A percentile compares a stretch with the other conserved stretches of the same genome.
Evolutionary conservation across 2,113 vertebrate species (phyloP).

Genomic region (Pseudopodoces humilis): DNA sequence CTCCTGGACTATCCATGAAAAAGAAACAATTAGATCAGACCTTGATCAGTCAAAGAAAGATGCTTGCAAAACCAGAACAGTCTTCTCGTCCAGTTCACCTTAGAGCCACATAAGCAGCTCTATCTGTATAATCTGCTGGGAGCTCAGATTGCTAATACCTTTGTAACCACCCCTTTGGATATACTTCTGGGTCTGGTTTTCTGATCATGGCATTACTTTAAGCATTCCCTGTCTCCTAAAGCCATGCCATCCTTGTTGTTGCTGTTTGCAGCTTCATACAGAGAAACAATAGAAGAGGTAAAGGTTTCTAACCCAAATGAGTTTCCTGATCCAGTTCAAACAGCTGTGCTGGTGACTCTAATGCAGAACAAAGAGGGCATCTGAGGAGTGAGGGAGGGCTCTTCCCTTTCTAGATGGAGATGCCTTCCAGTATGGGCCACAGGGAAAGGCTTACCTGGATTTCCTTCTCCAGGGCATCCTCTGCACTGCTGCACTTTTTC

Average conservation of each 20-base stretch:
- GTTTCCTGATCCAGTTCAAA: neutral
- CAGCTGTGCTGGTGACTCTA: neutral
- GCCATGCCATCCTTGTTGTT: neutral
- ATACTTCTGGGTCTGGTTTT: neutral
- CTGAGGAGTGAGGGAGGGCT: neutral
- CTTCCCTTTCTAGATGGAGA: neutral
- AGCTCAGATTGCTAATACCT: neutral
- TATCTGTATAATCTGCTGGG: neutral
- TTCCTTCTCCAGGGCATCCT: conserved; percentile 70
- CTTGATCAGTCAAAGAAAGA: neutral
- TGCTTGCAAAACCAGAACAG: neutral
- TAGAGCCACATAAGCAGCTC: neutral
- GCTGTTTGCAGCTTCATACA: neutral
- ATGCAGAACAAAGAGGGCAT: neutral
- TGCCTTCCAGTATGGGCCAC: neutral
- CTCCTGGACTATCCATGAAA: neutral
- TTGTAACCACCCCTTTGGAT: neutral
- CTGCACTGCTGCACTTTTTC: conserved; percentile 71
- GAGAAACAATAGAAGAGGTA: neutral
- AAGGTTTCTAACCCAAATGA: neutral
- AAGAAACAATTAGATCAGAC: neutral
- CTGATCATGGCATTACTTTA: neutral
- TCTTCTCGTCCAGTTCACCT: neutral
- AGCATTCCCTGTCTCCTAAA: neutral
- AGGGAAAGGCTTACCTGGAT: conserved; percentile 63